These are phyloP conservation scores for Enteromius unitaeniatus DNA, from an alignment of 2,797 vertebrate species.

Conservation along the genomic window DNA sequence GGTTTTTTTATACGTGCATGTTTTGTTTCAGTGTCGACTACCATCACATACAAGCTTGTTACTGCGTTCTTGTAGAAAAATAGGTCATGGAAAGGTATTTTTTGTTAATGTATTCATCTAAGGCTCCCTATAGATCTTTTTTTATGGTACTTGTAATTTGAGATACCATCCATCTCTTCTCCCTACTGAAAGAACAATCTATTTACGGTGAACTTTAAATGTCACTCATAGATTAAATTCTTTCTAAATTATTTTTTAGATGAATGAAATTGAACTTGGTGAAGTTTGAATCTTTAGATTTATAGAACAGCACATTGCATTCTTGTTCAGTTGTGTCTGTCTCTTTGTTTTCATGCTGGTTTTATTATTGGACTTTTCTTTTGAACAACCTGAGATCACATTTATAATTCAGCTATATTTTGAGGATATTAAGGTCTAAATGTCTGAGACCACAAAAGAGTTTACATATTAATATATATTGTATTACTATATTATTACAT, in stretches of 20 bases:
- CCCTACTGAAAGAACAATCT: not conserved
- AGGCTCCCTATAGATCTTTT: not conserved
- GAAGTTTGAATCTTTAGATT: constrained; percentile 7
- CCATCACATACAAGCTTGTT: constrained; percentile 51
- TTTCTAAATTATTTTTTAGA: not conserved
- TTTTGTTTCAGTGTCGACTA: constrained; percentile 47
- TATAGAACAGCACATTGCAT: constrained; percentile 15
- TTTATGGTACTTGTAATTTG: constrained; percentile 2
- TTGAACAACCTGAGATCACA: constrained; percentile 70
- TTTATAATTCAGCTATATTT: not conserved
- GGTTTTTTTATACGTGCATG: constrained; percentile 52
- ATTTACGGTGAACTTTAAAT: constrained; percentile 41
- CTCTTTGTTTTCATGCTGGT: constrained; percentile 13
- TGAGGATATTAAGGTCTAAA: not conserved
- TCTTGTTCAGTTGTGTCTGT: constrained; percentile 33
- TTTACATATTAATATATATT: not conserved
- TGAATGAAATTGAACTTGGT: constrained; percentile 4
- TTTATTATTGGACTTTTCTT: constrained; percentile 37
- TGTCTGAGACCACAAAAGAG: not conserved
- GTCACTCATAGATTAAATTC: constrained; percentile 1
- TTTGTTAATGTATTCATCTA: constrained; percentile 17
- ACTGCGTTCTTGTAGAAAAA: constrained; percentile 34
- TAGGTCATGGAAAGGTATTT: constrained; percentile 59
- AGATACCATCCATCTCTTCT: not conserved
- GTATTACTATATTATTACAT: no score